Evolutionary conservation across 30 jellyfish, hydroid and myxozoan species (phyloP).

Genomic region (Cassiopea andromeda): DNA sequence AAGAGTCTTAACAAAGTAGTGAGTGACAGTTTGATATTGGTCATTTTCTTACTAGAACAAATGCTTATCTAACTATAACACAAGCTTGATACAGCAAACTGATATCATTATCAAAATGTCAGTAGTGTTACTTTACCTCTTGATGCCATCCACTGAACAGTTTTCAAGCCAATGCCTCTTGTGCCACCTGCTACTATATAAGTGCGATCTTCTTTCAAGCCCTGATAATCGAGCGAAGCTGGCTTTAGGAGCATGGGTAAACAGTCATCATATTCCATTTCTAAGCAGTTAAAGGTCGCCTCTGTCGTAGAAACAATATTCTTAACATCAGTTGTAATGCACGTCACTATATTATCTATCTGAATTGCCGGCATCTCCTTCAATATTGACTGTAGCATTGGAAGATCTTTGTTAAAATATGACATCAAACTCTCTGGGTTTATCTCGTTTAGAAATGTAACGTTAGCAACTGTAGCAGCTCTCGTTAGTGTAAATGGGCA

Average conservation of each 20-base stretch:
- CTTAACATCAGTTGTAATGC: background rate
- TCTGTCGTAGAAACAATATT: background rate
- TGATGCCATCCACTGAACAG: too few species aligned
- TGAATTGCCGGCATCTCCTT: background rate
- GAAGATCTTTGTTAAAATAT: background rate
- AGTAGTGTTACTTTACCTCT: background rate
- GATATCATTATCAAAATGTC: too few species aligned
- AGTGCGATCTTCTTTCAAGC: slow-evolving; percentile 44
- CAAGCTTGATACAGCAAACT: too few species aligned
- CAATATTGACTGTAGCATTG: background rate
- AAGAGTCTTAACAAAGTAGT: too few species aligned
- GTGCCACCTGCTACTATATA: slow-evolving; percentile 48
- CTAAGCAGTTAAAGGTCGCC: slow-evolving; percentile 9
- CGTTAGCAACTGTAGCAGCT: background rate
- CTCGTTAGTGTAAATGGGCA: background rate
- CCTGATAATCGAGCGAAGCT: background rate
- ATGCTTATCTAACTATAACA: too few species aligned
- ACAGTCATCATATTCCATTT: background rate
- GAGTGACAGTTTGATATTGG: too few species aligned
- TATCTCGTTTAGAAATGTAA: background rate
- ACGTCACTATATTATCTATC: background rate
- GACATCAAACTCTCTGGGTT: background rate
- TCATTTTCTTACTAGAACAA: too few species aligned
- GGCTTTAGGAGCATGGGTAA: too few species aligned
- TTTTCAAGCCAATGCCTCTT: too few species aligned